phyloP scores from a whole-genome alignment of 1,140 invertebrate genomes.

The Cotesia chilonis region DNA sequence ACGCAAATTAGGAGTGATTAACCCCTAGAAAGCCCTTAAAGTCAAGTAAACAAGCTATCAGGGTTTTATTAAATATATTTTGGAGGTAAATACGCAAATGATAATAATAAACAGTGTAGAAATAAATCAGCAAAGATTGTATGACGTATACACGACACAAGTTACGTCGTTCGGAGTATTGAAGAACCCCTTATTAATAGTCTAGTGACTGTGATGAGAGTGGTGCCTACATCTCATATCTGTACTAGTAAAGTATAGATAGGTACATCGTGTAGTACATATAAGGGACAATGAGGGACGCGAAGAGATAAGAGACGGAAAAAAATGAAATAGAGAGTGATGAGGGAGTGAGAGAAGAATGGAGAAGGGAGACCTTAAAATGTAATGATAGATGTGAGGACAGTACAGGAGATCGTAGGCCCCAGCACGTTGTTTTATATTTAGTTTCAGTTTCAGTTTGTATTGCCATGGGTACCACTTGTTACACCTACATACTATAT shows the following conservation, averaged over 20 bases:
- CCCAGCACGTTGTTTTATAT: constrained; percentile 60
- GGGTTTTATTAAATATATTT: too few species aligned
- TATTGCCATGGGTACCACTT: constrained; percentile 57
- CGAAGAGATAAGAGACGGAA: constrained; percentile 30
- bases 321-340: constrained; percentile 32
- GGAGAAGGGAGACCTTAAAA: constrained; percentile 50
- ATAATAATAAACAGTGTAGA: constrained; percentile 8
- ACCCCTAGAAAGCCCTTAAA: too few species aligned
- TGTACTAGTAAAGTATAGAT: constrained; percentile 27
- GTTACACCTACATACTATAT: constrained; percentile 47
- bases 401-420: constrained; percentile 58
- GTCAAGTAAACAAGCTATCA: too few species aligned
- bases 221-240: too few species aligned
- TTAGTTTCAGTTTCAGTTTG: constrained; percentile 45
- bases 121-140: constrained; percentile 43
- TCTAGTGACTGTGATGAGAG: constrained; percentile 57
- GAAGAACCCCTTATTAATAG: constrained; percentile 67
- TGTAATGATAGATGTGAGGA: constrained; percentile 62
- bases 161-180: constrained; percentile 62
- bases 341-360: constrained; percentile 29
- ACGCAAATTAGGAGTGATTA: too few species aligned
- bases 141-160: constrained; percentile 19
- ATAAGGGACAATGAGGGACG: constrained; percentile 40
- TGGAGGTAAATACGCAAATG: not conserved
- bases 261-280: constrained; percentile 29